A percentile compares a stretch with the other conserved stretches of the same genome.
Evolutionary conservation across 2,797 vertebrate species (phyloP).

Genomic region (Furcifer pardalis): DNA sequence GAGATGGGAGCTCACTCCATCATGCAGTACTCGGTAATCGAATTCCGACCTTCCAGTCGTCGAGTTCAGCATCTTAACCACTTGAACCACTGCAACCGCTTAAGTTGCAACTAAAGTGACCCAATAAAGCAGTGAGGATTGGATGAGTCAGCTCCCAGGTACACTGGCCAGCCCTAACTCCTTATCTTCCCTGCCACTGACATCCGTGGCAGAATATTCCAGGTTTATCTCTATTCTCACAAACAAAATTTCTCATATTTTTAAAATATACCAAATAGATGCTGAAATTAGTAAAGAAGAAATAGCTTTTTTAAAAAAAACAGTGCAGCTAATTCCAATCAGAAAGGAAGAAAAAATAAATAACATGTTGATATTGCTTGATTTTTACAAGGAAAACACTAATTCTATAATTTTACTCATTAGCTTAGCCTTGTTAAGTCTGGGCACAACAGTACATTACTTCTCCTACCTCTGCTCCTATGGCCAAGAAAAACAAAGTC

Average conservation of each 20-base stretch:
- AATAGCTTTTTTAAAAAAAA: background rate
- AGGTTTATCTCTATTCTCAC: background rate
- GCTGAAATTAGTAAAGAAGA: background rate
- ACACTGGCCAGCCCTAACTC: background rate
- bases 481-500: conserved; percentile 24
- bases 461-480: conserved; percentile 24
- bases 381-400: conserved; percentile 35
- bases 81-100: too few species aligned
- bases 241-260: background rate
- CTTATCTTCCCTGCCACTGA: background rate
- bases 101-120: too few species aligned
- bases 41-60: too few species aligned
- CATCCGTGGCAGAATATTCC: background rate
- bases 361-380: background rate
- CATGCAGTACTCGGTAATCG: too few species aligned
- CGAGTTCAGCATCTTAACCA: too few species aligned
- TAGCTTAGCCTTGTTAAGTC: conserved; percentile 22
- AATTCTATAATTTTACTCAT: conserved; percentile 29
- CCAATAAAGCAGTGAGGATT: too few species aligned
- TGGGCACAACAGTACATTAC: conserved; percentile 21
- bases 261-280: background rate
- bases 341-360: background rate
- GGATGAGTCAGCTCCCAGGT: too few species aligned
- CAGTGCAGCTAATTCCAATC: background rate
- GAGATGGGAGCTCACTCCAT: too few species aligned